Conservation (phyloP, 2,797 vertebrate species). For the Gila robusta region DNA sequence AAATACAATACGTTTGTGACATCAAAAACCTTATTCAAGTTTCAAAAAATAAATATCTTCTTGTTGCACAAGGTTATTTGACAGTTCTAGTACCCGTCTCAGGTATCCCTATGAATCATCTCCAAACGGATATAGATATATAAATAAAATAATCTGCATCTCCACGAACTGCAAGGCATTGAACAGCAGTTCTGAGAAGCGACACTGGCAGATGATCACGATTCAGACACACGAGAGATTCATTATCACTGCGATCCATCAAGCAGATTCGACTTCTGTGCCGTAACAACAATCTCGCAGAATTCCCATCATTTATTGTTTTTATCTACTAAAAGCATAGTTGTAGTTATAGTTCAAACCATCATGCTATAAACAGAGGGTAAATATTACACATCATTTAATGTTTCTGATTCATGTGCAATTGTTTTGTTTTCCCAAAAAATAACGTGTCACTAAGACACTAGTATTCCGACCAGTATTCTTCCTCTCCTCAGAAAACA, state of each 20-base stretch:
- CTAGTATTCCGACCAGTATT: constrained; percentile 55
- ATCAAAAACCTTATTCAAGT: constrained; percentile 79
- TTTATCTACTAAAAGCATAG: constrained; percentile 33
- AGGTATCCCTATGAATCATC: constrained; percentile 33
- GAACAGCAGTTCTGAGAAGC: constrained; percentile 58
- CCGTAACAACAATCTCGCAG: neutral
- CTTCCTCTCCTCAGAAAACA: constrained; percentile 55
- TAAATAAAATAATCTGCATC: constrained; percentile 37
- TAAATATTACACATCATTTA: constrained; percentile 68
- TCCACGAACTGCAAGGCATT: constrained; percentile 49
- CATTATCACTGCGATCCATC: too few relatives aligned
- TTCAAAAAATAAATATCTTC: constrained; percentile 81
- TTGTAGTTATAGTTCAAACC: constrained; percentile 48
- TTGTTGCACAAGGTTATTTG: constrained; percentile 56
- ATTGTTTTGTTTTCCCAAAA: constrained; percentile 59
- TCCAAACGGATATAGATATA: constrained; percentile 45
- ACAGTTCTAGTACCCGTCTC: constrained; percentile 48
- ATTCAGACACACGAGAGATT: too few relatives aligned
- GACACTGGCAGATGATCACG: too few relatives aligned
- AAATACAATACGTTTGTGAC: constrained; percentile 82
- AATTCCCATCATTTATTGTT: neutral
- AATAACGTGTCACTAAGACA: constrained; percentile 55
- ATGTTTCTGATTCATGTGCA: constrained; percentile 69
- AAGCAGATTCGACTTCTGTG: too few relatives aligned
- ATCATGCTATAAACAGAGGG: constrained; percentile 62